Conservation (phyloP, 1,140 invertebrate species). For the Drosophila triauraria region DNA sequence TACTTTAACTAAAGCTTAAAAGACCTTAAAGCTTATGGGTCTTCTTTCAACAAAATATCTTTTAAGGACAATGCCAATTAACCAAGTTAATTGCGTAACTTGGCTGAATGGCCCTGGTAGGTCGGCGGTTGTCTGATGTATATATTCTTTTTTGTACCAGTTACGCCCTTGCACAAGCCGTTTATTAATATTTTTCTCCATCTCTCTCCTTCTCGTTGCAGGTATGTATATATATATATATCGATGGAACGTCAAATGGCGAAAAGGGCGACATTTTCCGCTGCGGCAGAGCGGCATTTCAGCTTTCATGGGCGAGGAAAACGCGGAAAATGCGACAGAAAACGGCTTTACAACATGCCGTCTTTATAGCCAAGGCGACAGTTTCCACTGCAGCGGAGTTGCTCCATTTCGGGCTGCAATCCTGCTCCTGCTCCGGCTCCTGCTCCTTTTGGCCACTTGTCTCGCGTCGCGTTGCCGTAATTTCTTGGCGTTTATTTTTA, state of each 20-base stretch:
- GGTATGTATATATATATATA: slow-evolving; percentile 67
- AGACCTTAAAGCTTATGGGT: neutral
- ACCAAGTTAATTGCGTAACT: slow-evolving; percentile 60
- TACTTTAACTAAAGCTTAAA: neutral
- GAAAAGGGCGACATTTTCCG: slow-evolving; percentile 48
- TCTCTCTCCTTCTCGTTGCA: slow-evolving; percentile 53
- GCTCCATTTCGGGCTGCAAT: slow-evolving; percentile 47
- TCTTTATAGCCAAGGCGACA: slow-evolving; percentile 78
- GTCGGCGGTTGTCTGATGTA: slow-evolving; percentile 15
- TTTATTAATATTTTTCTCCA: slow-evolving; percentile 65
- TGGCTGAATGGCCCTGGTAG: slow-evolving; percentile 19
- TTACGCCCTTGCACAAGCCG: slow-evolving; percentile 21
- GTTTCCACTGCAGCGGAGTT: slow-evolving; percentile 56
- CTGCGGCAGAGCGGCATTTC: slow-evolving; percentile 38
- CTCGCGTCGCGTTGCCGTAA: slow-evolving; percentile 27
- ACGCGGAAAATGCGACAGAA: slow-evolving; percentile 11
- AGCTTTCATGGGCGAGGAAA: slow-evolving; percentile 57
- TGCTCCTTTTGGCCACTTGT: slow-evolving; percentile 15
- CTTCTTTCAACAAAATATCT: neutral
- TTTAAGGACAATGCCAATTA: slow-evolving; percentile 58
- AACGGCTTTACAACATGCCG: slow-evolving; percentile 70
- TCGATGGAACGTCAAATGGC: slow-evolving; percentile 47
- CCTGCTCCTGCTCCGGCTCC: slow-evolving; percentile 42
- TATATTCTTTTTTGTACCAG: neutral
- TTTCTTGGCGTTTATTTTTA: slow-evolving; percentile 78